Conservation (phyloP, 2,797 vertebrate species). For the Setipinna tenuifilis region DNA sequence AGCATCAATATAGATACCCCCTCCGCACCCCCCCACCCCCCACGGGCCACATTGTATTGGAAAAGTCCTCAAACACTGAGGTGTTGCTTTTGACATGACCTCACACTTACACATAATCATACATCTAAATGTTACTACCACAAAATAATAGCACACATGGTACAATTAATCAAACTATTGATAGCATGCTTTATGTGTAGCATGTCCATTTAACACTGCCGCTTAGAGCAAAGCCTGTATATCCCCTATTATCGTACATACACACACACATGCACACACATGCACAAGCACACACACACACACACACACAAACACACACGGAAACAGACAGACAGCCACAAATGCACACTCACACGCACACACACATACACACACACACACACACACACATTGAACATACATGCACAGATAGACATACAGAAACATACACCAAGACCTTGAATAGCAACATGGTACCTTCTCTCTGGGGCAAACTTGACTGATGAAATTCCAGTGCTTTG, state of each 20-base stretch:
- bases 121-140: not conserved
- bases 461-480: not conserved
- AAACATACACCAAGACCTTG: not conserved
- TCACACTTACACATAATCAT: not conserved
- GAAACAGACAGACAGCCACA: no score
- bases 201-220: not conserved
- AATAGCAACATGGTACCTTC: not conserved
- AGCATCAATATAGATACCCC: not conserved
- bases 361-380: conserved; percentile 7
- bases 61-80: not conserved
- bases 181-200: not conserved
- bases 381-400: not conserved
- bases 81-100: not conserved
- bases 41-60: not conserved
- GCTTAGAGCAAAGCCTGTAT: not conserved
- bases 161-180: not conserved
- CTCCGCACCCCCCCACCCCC: no score
- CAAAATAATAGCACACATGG: not conserved
- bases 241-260: not conserved
- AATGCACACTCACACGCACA: not conserved
- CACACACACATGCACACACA: not conserved
- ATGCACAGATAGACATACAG: not conserved
- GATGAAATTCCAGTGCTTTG: conserved; percentile 16
- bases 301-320: not conserved
- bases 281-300: not conserved